Conservation (phyloP, 1,140 invertebrate species). For the Zaprionus tsacasi region DNA sequence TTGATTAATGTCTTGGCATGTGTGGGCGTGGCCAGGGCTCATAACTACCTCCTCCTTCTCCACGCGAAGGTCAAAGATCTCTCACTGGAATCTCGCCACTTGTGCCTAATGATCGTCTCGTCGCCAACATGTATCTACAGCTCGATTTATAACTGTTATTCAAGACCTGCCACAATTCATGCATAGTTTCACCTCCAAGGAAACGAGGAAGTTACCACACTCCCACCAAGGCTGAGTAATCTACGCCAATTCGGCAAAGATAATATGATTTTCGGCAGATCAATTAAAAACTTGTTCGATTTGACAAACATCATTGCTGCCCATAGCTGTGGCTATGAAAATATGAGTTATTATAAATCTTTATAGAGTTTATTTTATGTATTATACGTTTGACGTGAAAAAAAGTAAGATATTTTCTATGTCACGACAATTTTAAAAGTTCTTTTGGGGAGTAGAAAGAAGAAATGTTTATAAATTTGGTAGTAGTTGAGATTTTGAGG, state of each 20-base stretch:
- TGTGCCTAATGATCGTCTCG: background rate
- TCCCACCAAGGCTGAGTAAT: background rate
- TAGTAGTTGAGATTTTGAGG: no score
- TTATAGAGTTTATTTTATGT: no score
- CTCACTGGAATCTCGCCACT: constrained; percentile 8
- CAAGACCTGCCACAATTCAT: background rate
- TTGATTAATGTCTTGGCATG: background rate
- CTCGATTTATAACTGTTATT: background rate
- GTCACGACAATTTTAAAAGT: no score
- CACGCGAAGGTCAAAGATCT: constrained; percentile 7
- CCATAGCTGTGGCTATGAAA: background rate
- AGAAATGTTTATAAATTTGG: no score
- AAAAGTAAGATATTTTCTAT: no score
- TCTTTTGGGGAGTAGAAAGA: no score
- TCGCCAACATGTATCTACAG: background rate
- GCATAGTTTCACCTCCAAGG: background rate
- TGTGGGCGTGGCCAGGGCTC: constrained; percentile 17
- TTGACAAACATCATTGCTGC: background rate
- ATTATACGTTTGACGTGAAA: no score
- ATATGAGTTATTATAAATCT: background rate
- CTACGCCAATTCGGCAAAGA: background rate
- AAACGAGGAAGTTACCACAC: background rate
- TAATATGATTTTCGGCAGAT: background rate
- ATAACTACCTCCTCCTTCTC: background rate
- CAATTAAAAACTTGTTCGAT: background rate